These are phyloP conservation scores for Ia io DNA, from an alignment of 2,113 vertebrate species.

Conservation along the genomic window DNA sequence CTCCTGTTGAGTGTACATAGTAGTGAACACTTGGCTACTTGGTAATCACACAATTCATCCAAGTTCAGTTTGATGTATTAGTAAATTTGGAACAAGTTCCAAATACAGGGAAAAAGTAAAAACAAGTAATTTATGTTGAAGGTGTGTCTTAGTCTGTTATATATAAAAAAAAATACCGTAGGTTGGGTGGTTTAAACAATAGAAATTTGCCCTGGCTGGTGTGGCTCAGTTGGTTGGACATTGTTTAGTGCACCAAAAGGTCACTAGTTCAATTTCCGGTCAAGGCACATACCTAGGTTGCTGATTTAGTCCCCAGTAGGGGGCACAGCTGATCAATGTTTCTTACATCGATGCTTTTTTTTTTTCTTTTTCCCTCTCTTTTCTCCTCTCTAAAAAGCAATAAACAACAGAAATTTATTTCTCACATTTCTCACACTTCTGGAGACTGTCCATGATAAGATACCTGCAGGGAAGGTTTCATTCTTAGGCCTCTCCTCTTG, in stretches of 20 bases:
- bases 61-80: not conserved
- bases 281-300: no score
- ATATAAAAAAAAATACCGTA: not conserved
- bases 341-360: no score
- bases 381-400: no score
- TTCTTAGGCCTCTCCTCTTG: not conserved
- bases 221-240: no score
- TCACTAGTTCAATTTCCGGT: no score
- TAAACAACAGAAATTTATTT: no score
- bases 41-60: not conserved
- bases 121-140: not conserved
- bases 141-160: not conserved
- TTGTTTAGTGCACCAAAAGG: no score
- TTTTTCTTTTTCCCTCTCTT: no score
- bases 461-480: not conserved
- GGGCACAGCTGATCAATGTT: no score
- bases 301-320: no score
- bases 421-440: not conserved
- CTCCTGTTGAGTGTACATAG: not conserved
- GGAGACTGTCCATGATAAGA: not conserved
- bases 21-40: not conserved
- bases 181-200: not conserved
- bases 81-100: not conserved
- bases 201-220: not conserved
- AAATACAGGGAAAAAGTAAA: not conserved